Evolutionary conservation across 2,113 vertebrate species (phyloP).

Genomic region (Tiliqua scincoides): DNA sequence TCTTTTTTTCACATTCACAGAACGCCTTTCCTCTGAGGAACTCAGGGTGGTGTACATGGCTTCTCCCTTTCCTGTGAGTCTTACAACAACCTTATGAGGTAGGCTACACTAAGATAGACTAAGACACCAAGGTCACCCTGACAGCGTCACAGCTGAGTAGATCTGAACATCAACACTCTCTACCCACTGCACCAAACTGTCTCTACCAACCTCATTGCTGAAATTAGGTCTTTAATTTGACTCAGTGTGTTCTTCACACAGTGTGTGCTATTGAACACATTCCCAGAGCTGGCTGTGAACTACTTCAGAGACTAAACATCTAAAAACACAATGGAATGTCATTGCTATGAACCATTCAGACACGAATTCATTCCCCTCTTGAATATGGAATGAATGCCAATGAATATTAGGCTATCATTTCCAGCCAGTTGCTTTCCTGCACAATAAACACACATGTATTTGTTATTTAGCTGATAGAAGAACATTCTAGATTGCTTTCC

Average conservation of each 20-base stretch:
- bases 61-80: no score
- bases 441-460: not conserved
- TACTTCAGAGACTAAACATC: not conserved
- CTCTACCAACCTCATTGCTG: not conserved
- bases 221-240: not conserved
- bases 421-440: not conserved
- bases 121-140: no score
- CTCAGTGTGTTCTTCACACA: not conserved
- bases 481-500: not conserved
- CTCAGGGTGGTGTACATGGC: no score
- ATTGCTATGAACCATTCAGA: not conserved
- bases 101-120: no score
- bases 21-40: no score
- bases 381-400: not conserved
- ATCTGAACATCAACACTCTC: no score
- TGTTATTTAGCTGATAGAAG: not conserved
- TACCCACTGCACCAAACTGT: no score
- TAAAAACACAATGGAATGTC: not conserved
- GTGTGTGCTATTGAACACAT: not conserved
- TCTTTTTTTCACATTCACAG: no score
- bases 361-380: not conserved
- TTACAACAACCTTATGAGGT: no score
- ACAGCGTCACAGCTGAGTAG: no score
- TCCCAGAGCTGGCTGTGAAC: slow-evolving; percentile 6
- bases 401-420: not conserved